Evolutionary conservation across 2,797 vertebrate species (phyloP).

Genomic region (Spondyliosoma cantharus): DNA sequence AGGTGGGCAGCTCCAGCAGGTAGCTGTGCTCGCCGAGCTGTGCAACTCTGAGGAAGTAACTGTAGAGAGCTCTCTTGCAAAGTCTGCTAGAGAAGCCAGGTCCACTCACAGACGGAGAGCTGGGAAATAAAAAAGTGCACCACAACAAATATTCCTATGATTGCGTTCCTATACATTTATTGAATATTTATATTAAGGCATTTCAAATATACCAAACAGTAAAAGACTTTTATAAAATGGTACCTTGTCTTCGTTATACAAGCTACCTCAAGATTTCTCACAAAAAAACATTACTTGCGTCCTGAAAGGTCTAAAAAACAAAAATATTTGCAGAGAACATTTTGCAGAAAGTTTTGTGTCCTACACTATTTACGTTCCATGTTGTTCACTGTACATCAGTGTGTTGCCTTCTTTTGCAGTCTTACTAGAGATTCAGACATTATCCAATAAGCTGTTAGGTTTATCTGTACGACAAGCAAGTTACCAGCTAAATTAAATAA

Average conservation of each 20-base stretch:
- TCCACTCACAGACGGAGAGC: constrained; percentile 82
- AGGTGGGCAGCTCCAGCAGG: constrained; percentile 76
- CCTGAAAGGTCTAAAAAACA: background rate
- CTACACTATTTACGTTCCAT: background rate
- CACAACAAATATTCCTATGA: background rate
- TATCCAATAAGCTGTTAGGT: background rate
- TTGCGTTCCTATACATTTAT: background rate
- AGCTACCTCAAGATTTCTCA: background rate
- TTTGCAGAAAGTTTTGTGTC: background rate
- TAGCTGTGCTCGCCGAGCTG: constrained; percentile 63
- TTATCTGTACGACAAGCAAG: background rate
- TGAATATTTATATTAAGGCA: background rate
- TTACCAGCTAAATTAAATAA: background rate
- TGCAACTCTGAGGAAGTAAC: constrained; percentile 76
- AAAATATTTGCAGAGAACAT: background rate
- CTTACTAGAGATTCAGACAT: background rate
- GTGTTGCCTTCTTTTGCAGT: background rate
- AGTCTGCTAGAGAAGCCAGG: constrained; percentile 82
- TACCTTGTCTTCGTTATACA: background rate
- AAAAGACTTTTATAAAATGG: background rate
- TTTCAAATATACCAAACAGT: background rate
- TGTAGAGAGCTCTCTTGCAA: constrained; percentile 84
- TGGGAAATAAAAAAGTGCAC: constrained; percentile 35
- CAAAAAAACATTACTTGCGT: background rate
- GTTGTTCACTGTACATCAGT: background rate